Base-by-base conservation (phyloP, 1,140 invertebrate genomes). In the Apis dorsata region DNA sequence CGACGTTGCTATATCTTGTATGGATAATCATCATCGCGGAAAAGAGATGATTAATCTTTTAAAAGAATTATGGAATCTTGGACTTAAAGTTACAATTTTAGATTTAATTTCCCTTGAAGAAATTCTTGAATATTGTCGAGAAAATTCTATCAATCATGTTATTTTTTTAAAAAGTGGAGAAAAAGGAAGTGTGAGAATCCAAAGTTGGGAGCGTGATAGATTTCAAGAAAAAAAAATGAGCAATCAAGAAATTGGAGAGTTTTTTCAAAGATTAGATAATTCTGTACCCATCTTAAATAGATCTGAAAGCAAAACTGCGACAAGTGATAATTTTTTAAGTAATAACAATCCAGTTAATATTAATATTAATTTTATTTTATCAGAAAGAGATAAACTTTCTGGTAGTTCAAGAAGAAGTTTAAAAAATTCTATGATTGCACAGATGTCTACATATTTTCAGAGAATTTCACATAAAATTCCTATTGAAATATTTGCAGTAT, bases 111-210 rank as follows among this genome's bases (percentile, higher is more conserved):
- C 93, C 68, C 89, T 95, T 34, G 96, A 97, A 90, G 96, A 97
- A 65, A 95, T 96, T 21, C 94, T 96, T 85, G 96, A 96, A 79
- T 94, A 96, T 82, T 96, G 96, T 66, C 92, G 93, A 53, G 95
- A 96, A 72, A 93, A 96, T 65, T 94, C 94, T 28, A 96, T 97
- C 10, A 93, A 94, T 68, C 95, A 96, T 90, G 94, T 97, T 34
- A 94, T 97, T 13, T 93, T 97, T 28, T 92, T 97, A 12, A 97
- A 96, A 87, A 95, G 96, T 78, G 93, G 93, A 0, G 97, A 97
- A 86, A 94, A 95, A 79, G 95, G 95, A 2, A 94, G 85, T 24
- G 92, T 96, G 21, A 94, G 95, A 84, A 93, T 97, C 63, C 92
- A 95, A 66, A 95, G 94, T 21, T 95, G 95, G 93, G 95, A 96